Percentiles rank a stretch among this genome's conserved stretches.
phyloP scores from a whole-genome alignment of 2,888 invertebrate species.

The Agrilus biguttatus region DNA sequence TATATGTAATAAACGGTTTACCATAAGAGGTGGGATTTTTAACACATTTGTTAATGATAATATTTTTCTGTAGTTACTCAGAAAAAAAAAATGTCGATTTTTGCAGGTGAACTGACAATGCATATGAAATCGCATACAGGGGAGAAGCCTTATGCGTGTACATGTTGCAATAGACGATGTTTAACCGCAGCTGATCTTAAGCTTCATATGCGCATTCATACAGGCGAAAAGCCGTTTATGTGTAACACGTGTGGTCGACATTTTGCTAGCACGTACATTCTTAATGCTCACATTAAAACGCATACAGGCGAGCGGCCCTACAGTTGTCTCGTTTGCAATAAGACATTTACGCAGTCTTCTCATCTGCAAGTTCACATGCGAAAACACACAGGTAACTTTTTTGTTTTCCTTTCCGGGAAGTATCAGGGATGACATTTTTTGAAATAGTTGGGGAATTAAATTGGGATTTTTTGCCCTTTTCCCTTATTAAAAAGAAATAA shows the following conservation, averaged over 20 bases:
- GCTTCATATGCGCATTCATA: slow-evolving; percentile 34
- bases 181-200: slow-evolving; percentile 37
- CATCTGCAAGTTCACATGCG: slow-evolving; percentile 43
- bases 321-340: slow-evolving; percentile 40
- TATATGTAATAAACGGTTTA: slow-evolving; percentile 26
- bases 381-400: slow-evolving; percentile 32
- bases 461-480: too few relatives aligned
- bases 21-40: slow-evolving; percentile 19
- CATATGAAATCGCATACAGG: slow-evolving; percentile 42
- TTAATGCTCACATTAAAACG: slow-evolving; percentile 43
- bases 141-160: slow-evolving; percentile 38
- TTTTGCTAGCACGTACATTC: slow-evolving; percentile 44
- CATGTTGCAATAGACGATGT: slow-evolving; percentile 40
- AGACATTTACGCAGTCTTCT: slow-evolving; percentile 45
- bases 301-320: slow-evolving; percentile 49
- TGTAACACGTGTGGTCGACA: slow-evolving; percentile 30
- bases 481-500: too few relatives aligned
- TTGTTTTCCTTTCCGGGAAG: too few relatives aligned
- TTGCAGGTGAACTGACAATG: slow-evolving; percentile 20
- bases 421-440: too few relatives aligned
- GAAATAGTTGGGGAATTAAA: too few relatives aligned
- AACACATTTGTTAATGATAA: too few relatives aligned
- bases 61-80: too few relatives aligned
- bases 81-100: too few relatives aligned
- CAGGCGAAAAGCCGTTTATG: slow-evolving; percentile 26